A percentile compares a stretch with the other conserved stretches of the same genome.
phyloP scores from a whole-genome alignment of 2,888 invertebrate species.

The Apamea monoglypha region DNA sequence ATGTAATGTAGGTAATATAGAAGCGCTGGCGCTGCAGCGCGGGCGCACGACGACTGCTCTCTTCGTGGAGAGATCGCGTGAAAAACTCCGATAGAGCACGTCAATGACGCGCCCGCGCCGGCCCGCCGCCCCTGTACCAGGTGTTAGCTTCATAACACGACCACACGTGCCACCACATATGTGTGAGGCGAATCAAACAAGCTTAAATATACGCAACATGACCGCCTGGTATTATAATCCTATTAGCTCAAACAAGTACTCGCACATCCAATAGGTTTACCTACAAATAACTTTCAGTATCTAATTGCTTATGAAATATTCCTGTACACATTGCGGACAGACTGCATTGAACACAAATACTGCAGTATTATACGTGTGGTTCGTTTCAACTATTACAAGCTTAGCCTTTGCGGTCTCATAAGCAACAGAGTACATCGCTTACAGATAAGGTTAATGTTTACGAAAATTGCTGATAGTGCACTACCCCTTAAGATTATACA shows the following conservation, averaged over 20 bases:
- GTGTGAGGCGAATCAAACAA: slow-evolving; percentile 57
- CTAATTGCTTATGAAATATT: background rate
- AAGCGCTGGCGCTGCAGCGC: slow-evolving; percentile 80
- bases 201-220: slow-evolving; percentile 59
- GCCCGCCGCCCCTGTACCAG: slow-evolving; percentile 42
- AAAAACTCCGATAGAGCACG: slow-evolving; percentile 86
- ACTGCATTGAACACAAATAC: background rate
- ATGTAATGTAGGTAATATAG: slow-evolving; percentile 62
- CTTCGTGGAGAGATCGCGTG: slow-evolving; percentile 89
- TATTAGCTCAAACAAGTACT: slow-evolving; percentile 40
- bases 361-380: background rate
- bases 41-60: slow-evolving; percentile 85
- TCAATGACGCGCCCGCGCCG: slow-evolving; percentile 72
- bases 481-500: background rate
- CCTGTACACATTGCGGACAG: background rate
- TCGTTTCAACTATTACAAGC: background rate
- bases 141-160: slow-evolving; percentile 68
- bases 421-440: background rate
- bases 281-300: slow-evolving; percentile 18
- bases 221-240: slow-evolving; percentile 51
- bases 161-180: slow-evolving; percentile 58
- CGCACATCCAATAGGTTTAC: slow-evolving; percentile 22
- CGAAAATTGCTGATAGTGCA: background rate
- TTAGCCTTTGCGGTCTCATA: background rate
- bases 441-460: background rate